phyloP scores from a whole-genome alignment of 2,797 vertebrate species.

The Centropyge bicolor region DNA sequence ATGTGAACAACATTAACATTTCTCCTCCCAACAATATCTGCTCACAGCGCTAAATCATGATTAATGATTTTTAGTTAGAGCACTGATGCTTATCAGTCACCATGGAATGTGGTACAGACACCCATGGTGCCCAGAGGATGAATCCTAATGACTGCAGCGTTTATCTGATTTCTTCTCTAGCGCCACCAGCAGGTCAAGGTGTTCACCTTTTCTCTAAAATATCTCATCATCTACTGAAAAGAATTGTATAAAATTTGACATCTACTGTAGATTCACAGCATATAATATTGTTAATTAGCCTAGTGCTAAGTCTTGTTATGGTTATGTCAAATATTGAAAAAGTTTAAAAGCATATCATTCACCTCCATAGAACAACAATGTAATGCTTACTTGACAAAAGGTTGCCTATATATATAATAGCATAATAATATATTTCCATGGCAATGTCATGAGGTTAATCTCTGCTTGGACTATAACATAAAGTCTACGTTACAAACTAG shows the following conservation, averaged over 20 bases:
- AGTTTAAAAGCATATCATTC: too few species aligned
- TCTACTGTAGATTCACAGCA: too few species aligned
- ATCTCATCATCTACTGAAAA: not conserved
- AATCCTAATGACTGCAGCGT: not conserved
- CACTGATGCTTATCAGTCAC: not conserved
- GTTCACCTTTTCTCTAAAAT: not conserved
- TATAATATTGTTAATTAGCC: too few species aligned
- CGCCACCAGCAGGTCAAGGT: not conserved
- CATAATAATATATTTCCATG: not conserved
- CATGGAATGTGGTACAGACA: not conserved
- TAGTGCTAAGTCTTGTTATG: too few species aligned
- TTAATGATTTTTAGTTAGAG: constrained; percentile 6
- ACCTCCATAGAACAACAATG: too few species aligned
- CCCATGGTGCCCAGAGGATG: not conserved
- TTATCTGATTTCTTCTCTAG: too few species aligned
- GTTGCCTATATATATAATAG: too few species aligned
- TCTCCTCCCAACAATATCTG: not conserved
- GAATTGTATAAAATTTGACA: not conserved
- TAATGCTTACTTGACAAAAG: too few species aligned
- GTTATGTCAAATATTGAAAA: too few species aligned
- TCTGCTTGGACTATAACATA: not conserved
- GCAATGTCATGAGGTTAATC: not conserved
- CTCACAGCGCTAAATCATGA: constrained; percentile 3
- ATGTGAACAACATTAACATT: not conserved
- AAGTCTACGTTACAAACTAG: not conserved